These are phyloP conservation scores for Probosciger aterrimus DNA, from an alignment of 2,113 vertebrate genomes.

Conservation along the genomic window DNA sequence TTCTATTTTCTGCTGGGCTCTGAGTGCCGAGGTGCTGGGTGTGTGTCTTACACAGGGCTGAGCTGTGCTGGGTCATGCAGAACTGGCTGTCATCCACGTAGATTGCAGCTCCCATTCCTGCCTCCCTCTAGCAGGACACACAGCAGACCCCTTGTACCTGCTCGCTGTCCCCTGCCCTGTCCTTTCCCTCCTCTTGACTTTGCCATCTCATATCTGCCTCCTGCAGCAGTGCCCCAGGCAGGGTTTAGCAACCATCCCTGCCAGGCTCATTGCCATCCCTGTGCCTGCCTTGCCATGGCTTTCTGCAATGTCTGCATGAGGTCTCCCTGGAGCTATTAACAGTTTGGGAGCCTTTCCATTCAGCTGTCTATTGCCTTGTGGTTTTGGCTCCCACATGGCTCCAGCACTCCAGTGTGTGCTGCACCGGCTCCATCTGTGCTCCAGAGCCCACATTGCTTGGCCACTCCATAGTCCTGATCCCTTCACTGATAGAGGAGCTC, in stretches of 20 bases:
- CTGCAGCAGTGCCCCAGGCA: background rate
- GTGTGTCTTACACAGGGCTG: background rate
- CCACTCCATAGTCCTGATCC: background rate
- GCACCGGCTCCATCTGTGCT: background rate
- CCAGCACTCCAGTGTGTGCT: background rate
- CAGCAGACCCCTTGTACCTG: no score
- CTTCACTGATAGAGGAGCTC: background rate
- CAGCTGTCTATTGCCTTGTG: background rate
- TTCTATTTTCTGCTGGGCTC: background rate
- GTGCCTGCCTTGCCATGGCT: background rate
- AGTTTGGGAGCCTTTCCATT: background rate
- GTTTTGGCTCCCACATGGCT: background rate
- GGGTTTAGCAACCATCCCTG: background rate
- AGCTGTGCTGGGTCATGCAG: background rate
- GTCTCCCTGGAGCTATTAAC: background rate
- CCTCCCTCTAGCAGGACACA: no score
- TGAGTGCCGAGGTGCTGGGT: background rate
- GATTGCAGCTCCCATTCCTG: background rate
- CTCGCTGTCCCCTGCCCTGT: background rate
- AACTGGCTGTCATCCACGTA: rapidly evolving
- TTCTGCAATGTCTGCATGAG: background rate
- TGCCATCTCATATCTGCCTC: background rate
- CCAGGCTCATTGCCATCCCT: background rate
- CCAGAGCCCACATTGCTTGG: background rate
- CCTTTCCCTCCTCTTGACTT: background rate